These are phyloP conservation scores for Bradysia coprophila DNA, from an alignment of 1,140 invertebrate species.

Conservation along the genomic window DNA sequence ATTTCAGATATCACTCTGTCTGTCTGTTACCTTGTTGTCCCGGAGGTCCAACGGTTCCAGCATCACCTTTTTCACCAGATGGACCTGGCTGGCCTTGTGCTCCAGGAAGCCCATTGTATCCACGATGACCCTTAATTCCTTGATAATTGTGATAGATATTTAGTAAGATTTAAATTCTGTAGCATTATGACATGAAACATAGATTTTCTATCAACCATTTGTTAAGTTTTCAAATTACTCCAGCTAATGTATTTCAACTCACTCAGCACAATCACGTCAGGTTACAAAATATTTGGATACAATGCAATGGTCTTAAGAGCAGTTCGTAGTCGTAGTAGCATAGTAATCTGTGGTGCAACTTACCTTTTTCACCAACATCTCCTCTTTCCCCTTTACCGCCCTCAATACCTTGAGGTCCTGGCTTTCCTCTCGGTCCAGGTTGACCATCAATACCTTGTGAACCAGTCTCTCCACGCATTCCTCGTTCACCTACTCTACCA, in stretches of 20 bases:
- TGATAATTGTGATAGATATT: too few species aligned
- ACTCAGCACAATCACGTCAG: too few species aligned
- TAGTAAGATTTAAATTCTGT: too few species aligned
- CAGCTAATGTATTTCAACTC: too few species aligned
- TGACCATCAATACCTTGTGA: conserved; percentile 51
- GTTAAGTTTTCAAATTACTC: too few species aligned
- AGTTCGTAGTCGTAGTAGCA: too few species aligned
- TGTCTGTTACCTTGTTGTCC: conserved; percentile 36
- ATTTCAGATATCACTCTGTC: too few species aligned
- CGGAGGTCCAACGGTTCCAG: conserved; percentile 25
- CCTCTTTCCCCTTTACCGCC: conserved; percentile 56
- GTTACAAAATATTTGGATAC: too few species aligned
- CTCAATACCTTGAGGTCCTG: conserved; percentile 45
- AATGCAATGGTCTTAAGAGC: too few species aligned
- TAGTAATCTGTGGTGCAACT: conserved; percentile 51
- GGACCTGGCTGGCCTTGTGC: conserved; percentile 32
- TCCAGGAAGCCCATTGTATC: conserved; percentile 63
- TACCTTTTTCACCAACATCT: conserved; percentile 44
- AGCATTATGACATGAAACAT: too few species aligned
- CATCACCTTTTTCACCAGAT: conserved; percentile 16
- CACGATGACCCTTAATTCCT: too few species aligned
- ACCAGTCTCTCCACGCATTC: conserved; percentile 47
- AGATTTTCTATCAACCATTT: too few species aligned
- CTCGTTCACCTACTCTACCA: conserved; percentile 49
- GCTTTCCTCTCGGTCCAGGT: conserved; percentile 48